Base-by-base conservation (phyloP, 1,140 invertebrate genomes). In the Drosophila nigrodunni region DNA sequence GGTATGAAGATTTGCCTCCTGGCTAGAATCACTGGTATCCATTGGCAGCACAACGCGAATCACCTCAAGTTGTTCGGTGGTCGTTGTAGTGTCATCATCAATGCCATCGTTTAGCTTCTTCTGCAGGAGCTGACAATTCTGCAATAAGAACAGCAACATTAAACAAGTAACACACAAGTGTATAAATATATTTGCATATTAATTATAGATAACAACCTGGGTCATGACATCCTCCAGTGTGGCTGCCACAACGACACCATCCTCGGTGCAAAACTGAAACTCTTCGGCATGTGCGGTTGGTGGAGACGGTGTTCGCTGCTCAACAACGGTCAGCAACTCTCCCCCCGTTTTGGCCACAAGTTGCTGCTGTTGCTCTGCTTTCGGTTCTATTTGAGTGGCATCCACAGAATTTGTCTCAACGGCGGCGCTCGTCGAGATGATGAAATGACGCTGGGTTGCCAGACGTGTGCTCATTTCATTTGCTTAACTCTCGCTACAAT, bases 381-480 rank as follows among this genome's bases (percentile, higher is more conserved):
- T 55, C 13, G 58, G 3, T 11, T 83, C 74, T 30, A 65, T 49
- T 41, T 78, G 57, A 57, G 54, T 72, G 71, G 74, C 68, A 78
- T 89, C 69, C 34, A 72, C 69, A 34, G 57, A 68, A 50, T 67
- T 55, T 30, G 77, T 60, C 21, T 66, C 67, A 15, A 58, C 74
- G 41, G 71, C 70, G 15, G 86, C 68, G 52, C 76, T 79, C 43
- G 82, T 92, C 67, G 89, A 80, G 39, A 92, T 78, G 66, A 92
- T 80, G 68, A 92, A 92, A 66, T 92, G 91, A 57, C 91, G 83
- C 66, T 88, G 89, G 9, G 88, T 75, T 35, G 91, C 91, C 68
- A 92, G 68, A 44, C 91, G 78, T 64, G 91, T 92, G 78, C 78
- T 92, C 91, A 92, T 87, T 80, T 81, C 91, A 92, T 87, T 91